These are phyloP conservation scores for Eupithecia tripunctaria DNA, from an alignment of 2,888 invertebrate genomes.

Conservation along the genomic window DNA sequence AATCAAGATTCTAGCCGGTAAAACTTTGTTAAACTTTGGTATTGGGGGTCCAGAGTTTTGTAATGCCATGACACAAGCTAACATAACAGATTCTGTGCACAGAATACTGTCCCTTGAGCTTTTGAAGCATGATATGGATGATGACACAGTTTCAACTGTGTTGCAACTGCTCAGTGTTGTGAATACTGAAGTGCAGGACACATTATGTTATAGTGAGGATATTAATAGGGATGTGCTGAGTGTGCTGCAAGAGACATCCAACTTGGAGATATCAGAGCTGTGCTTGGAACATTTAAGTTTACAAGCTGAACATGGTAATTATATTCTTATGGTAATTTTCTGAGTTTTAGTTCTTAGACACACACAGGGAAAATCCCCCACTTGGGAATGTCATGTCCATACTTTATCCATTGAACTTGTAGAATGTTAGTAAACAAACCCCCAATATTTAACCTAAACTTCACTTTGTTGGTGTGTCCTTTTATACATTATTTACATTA, in stretches of 20 bases:
- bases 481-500: no score
- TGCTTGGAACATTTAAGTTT: constrained; percentile 90
- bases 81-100: constrained; percentile 81
- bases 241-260: constrained; percentile 86
- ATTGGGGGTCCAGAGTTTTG: constrained; percentile 89
- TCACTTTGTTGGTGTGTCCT: no score
- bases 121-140: constrained; percentile 79
- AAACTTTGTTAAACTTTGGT: constrained; percentile 91
- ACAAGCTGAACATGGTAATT: constrained; percentile 90
- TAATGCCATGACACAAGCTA: constrained; percentile 83
- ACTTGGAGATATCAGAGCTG: constrained; percentile 89
- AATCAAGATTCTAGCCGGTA: constrained; percentile 87
- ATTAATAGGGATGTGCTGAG: constrained; percentile 86
- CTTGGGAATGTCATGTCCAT: no score
- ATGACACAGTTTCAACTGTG: constrained; percentile 83
- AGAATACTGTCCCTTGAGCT: constrained; percentile 79
- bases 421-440: no score
- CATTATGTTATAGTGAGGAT: constrained; percentile 80
- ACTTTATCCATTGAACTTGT: no score
- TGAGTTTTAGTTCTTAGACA: no score
- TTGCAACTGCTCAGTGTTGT: constrained; percentile 86
- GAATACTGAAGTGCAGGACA: constrained; percentile 85
- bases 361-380: no score
- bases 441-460: no score
- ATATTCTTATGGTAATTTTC: background rate